Conservation (phyloP, 2,113 vertebrate species). For the Phainopepla nitens region DNA sequence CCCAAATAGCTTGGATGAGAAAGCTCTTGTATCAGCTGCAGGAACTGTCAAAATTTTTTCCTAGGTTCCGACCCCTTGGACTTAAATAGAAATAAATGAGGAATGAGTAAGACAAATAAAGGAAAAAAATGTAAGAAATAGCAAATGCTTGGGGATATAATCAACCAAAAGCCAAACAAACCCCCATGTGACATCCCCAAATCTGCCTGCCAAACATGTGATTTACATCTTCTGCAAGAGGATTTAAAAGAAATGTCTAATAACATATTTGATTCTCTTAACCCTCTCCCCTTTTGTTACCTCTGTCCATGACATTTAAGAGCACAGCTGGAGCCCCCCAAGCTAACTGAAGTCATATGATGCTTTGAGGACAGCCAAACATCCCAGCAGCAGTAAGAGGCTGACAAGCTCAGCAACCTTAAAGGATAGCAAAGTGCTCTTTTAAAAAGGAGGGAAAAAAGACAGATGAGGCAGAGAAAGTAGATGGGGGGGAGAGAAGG, state of each 20-base stretch:
- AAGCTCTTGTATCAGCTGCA: slow-evolving; percentile 36
- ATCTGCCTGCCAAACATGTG: slow-evolving; percentile 20
- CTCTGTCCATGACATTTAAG: background rate
- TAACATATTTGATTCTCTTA: slow-evolving; percentile 35
- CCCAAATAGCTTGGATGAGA: slow-evolving; percentile 33
- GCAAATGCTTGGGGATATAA: slow-evolving; percentile 43
- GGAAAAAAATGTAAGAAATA: slow-evolving; percentile 16
- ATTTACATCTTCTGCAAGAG: slow-evolving; percentile 17
- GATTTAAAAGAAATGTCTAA: slow-evolving; percentile 6
- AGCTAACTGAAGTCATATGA: slow-evolving; percentile 19
- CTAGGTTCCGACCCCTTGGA: slow-evolving; percentile 33
- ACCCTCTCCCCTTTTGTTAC: slow-evolving; percentile 35
- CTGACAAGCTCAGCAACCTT: background rate
- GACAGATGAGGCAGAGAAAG: background rate
- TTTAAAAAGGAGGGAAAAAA: slow-evolving; percentile 2
- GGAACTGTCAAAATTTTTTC: slow-evolving; percentile 40
- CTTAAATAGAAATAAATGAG: slow-evolving; percentile 56
- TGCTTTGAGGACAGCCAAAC: background rate
- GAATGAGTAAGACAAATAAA: slow-evolving; percentile 43
- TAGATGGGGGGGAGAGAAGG: too few species aligned
- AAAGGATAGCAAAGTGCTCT: background rate
- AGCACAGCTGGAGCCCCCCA: background rate
- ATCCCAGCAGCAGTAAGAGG: background rate
- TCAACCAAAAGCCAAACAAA: slow-evolving; percentile 18
- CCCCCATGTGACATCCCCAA: slow-evolving; percentile 6